Evolutionary conservation across 1,140 invertebrate species (phyloP).

Genomic region (Anastrepha ludens): DNA sequence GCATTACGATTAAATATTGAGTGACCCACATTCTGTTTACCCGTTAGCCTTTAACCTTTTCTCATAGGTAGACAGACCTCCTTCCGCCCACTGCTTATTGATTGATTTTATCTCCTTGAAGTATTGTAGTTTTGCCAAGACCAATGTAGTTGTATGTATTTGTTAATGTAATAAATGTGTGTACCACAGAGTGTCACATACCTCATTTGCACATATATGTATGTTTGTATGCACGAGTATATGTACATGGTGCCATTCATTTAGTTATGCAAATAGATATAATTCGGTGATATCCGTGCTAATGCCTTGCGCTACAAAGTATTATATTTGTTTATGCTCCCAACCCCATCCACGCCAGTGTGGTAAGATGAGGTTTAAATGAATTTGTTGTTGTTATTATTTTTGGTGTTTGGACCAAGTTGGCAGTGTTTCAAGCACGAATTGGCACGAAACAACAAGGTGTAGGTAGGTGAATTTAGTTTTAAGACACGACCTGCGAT

Average conservation of each 20-base stretch:
- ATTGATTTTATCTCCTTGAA: not conserved
- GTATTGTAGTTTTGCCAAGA: not conserved
- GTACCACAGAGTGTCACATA: not conserved
- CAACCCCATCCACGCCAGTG: not conserved
- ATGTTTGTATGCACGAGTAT: not conserved
- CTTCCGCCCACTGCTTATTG: not conserved
- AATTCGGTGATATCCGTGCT: slow-evolving; percentile 25
- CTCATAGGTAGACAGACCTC: not conserved
- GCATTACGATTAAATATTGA: not conserved
- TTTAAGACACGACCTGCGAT: not conserved
- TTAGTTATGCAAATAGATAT: not conserved
- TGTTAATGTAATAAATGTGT: not conserved
- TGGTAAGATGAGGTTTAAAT: too few relatives aligned
- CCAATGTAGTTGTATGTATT: not conserved
- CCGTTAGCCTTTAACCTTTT: not conserved
- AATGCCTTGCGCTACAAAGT: not conserved
- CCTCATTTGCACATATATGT: not conserved
- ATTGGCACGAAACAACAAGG: not conserved
- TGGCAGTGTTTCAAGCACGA: slow-evolving; percentile 18
- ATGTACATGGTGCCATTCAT: not conserved
- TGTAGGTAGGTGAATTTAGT: not conserved
- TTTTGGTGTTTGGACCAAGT: not conserved
- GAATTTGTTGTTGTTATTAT: too few relatives aligned
- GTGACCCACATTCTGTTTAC: slow-evolving; percentile 7
- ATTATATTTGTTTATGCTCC: slow-evolving; percentile 5